Evolutionary conservation across 2,888 invertebrate species (phyloP), one percentile per base, ranked within the genome.

Genomic region (Drosophila anomalata): DNA sequence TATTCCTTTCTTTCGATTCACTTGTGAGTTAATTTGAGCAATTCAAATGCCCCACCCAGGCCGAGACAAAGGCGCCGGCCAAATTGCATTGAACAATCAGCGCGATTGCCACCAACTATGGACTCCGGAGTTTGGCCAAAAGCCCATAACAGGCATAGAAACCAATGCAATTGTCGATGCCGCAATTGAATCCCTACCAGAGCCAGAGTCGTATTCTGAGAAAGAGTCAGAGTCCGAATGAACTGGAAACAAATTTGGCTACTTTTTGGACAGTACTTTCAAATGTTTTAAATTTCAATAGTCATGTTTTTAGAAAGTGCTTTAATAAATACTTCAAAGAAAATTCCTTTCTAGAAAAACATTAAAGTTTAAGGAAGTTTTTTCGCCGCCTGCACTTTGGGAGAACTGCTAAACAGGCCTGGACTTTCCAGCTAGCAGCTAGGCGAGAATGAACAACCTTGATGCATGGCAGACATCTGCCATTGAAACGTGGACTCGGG

Each of bases 11-110:
- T 22, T 48, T 54, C 33, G 50, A 41, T 22, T 14, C 50, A 42
- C 33, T 29, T 44, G 52, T 50, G 60, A 54, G 59, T 50, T 82
- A 80, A 80, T 80, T 86, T 65, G 56, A 46, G 39, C 59, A 77
- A 69, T 75, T 86, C 73, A 75, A 83, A 86, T 75, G 87, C 66
- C 61, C 29, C 70, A 26, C 60, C 50, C 39, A 50, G 73, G 68
- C 75, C 75, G 58, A 75, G 78, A 79, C 87, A 80, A 86, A 75
- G 66, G 75, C 75, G 47, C 60, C 51, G 60, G 66, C 68, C 70
- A 77, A 77, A 83, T 79, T 79, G 80, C 77, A 77, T 72, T 68
- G 66, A 57, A 62, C 87, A 86, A 80, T 80, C 87, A 80, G 75
- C 61, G 75, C 48, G 60, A 85, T 85, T 85, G 86, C 63, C 74